Base-by-base conservation (phyloP, 1,140 invertebrate species). In the Oscheius sp. region DNA sequence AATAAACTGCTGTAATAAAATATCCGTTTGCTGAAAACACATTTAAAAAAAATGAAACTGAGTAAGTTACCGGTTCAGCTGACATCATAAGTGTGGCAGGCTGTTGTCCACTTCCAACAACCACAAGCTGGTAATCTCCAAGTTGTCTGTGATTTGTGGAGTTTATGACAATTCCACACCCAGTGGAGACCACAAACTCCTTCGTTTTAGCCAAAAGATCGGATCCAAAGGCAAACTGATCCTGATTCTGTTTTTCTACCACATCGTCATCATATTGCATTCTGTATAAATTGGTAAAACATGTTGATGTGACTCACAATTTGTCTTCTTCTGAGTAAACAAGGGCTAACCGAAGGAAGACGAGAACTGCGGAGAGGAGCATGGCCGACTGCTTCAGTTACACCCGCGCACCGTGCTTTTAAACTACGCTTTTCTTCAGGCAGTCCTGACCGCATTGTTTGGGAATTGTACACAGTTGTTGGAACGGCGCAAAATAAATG, bases 11-110 rank as follows among this genome's bases (percentile, higher is more conserved):
- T 63, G 15, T 32, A 63, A 26, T 0, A 63, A 63, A 7, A 42
- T 7, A 32, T 63, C 36, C 15, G 61, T 63, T 34, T 18, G 61
- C 61, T 63, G 61, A 35, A 63, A 29, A 63, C 35, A 7, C 61
- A 32, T 63, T 32, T 1, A 32, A 15, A 32, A 26, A 32, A 13
- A 26, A 32, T 32, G 10, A 10, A 32, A 63, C 20, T 63, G n/a
- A n/a, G n/a, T 34, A 0, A 59, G 13, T 13, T 63, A 63, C 61
- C 15, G 32, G 32, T 34, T 63, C 61, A 13, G 36, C 32, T n/a
- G 61, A 35, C 31, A 63, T 32, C 4, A 63, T 1, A 13, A 63
- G 13, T 7, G 61, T 63, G 29, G 36, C 61, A 13, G 61, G 61
- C 1, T 34, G 61, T 7, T 32, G 32, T 7, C 32, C 36, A 26